Percentiles rank a stretch among this genome's conserved stretches.
These are phyloP conservation scores for Dipodomys ordii DNA, from an alignment of 2,113 vertebrate species.

Conservation along the genomic window DNA sequence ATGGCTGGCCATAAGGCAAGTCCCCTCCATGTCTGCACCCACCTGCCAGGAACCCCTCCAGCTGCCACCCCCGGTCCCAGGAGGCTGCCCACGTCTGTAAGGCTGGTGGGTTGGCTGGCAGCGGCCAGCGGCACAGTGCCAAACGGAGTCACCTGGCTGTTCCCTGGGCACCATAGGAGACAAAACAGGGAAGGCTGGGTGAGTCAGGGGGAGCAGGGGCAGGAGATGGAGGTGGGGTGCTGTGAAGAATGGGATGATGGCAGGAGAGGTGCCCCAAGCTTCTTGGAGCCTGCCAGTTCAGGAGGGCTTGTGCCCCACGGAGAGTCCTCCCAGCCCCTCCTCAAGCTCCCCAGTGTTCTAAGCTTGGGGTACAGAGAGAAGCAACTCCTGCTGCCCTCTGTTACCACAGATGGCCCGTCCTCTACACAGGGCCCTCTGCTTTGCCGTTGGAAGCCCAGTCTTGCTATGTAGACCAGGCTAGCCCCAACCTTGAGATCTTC, in stretches of 20 bases:
- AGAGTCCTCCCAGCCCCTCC: neutral
- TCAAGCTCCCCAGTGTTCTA: rapidly evolving
- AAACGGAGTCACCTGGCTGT: slow-evolving; percentile 71
- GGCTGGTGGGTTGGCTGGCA: slow-evolving; percentile 79
- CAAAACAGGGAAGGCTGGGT: neutral
- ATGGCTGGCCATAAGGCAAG: no score
- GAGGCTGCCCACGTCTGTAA: slow-evolving; percentile 87
- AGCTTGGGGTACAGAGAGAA: no score
- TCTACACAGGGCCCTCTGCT: neutral
- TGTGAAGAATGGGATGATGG: neutral
- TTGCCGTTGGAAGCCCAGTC: neutral
- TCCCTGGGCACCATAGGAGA: slow-evolving; percentile 63
- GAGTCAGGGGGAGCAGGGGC: neutral
- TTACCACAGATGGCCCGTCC: no score
- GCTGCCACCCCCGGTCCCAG: slow-evolving; percentile 78
- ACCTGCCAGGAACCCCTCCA: slow-evolving; percentile 80
- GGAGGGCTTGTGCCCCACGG: neutral
- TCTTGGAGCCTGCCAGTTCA: neutral
- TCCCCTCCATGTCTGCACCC: neutral
- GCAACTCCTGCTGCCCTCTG: no score
- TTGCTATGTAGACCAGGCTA: neutral
- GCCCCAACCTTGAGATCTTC: neutral
- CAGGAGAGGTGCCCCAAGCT: neutral
- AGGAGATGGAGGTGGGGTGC: neutral
- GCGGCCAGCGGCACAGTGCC: slow-evolving; percentile 63